Percentiles rank a stretch among this genome's conserved stretches.
Conservation (phyloP, 2,888 invertebrate genomes). For the Drosophila demipolita region DNA sequence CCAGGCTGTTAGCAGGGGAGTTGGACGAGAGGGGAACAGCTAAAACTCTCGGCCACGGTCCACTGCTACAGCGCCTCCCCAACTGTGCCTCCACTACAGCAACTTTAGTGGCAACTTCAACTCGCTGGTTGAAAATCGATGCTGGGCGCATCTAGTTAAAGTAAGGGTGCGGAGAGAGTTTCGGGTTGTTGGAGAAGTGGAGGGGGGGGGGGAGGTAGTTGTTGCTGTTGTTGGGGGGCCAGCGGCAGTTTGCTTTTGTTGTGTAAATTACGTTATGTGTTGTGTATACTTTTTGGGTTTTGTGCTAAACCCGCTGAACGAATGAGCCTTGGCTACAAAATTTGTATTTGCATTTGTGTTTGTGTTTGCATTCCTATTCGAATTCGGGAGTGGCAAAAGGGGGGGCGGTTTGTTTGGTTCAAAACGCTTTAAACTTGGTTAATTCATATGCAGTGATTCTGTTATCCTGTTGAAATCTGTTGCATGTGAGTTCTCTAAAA, state of each 20-base stretch:
- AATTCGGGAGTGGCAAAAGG: not conserved
- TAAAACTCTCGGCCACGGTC: constrained; percentile 67
- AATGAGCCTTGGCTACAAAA: constrained; percentile 48
- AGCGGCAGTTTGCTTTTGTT: constrained; percentile 75
- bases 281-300: constrained; percentile 62
- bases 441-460: constrained; percentile 58
- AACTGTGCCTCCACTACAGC: constrained; percentile 17
- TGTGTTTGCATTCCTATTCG: constrained; percentile 17
- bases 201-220: not conserved
- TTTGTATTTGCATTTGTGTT: constrained; percentile 43
- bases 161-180: not conserved
- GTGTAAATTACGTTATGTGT: constrained; percentile 78
- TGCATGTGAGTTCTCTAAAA: constrained; percentile 28
- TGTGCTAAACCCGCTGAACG: constrained; percentile 42
- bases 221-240: constrained; percentile 27
- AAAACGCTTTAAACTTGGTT: constrained; percentile 48
- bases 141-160: constrained; percentile 13
- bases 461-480: constrained; percentile 63
- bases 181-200: not conserved
- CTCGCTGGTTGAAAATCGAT: constrained; percentile 38
- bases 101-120: constrained; percentile 55
- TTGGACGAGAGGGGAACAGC: not conserved
- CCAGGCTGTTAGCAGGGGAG: constrained; percentile 26
- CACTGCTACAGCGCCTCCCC: constrained; percentile 29
- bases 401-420: not conserved